Evolutionary conservation across 2,888 invertebrate genomes (phyloP), one percentile per base, ranked within the genome.

Genomic region (Protophormia terraenovae): DNA sequence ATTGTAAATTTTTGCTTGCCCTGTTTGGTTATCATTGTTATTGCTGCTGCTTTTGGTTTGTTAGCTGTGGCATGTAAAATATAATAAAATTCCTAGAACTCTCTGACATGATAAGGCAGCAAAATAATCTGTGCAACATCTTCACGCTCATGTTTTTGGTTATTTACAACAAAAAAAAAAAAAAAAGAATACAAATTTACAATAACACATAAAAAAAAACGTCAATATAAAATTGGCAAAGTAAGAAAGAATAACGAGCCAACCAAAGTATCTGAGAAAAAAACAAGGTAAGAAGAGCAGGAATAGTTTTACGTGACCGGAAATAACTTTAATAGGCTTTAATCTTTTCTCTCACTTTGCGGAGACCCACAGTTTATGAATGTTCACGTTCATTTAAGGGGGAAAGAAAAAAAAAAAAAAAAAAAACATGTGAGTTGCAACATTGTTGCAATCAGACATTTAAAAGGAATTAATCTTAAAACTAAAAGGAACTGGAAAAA

Each of bases 251-350:
- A 72, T 27, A 32, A 45, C 19, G n/a, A 32, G 12, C 38, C 60
- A 32, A 12, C n/a, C n/a, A n/a, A n/a, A n/a, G n/a, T n/a, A n/a
- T n/a, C n/a, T n/a, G n/a, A n/a, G n/a, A 58, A 1, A 58, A 1
- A 58, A 22, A 60, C 50, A 22, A 72, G 0, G 14, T 12, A 67
- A 45, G 16, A 77, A 47, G 29, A 77, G 16, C 35, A 71, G 60
- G 29, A 35, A 76, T 84, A 69, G 73, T 78, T 84, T 78, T 82
- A 82, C 82, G 85, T 85, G 85, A 85, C 82, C 82, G 85, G 85
- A 85, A 78, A 82, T 85, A 78, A 69, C 58, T 73, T 69, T 76
- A 84, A 84, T 72, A 84, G 72, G 82, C 76, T 83, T 83, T 66
- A 72, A 82, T 80, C 73, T 66, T 66, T 73, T 73, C 29, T 47